Conservation (phyloP, 2,797 vertebrate species). For the Karalla daura region DNA sequence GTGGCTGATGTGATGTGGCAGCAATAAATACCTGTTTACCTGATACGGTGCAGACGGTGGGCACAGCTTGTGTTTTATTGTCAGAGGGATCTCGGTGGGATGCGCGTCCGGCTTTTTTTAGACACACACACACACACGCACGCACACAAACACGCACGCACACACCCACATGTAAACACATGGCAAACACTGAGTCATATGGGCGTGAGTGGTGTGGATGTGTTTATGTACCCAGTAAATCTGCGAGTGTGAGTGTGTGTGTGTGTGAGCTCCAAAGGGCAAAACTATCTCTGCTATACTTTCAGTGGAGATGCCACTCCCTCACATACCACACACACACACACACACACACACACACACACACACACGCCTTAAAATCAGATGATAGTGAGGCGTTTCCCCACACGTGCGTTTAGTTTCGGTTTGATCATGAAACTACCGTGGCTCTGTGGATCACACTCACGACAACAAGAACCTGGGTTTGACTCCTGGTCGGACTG, state of each 20-base stretch:
- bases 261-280: too few relatives aligned
- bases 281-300: background rate
- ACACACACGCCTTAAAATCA: too few relatives aligned
- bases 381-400: too few relatives aligned
- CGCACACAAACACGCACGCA: background rate
- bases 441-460: too few relatives aligned
- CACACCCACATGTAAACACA: background rate
- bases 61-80: constrained; percentile 9
- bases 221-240: background rate
- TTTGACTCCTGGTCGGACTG: too few relatives aligned
- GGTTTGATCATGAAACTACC: too few relatives aligned
- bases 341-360: too few relatives aligned
- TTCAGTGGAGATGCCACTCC: background rate
- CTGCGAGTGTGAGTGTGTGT: background rate
- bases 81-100: background rate
- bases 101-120: constrained; percentile 13
- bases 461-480: too few relatives aligned
- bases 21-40: constrained; percentile 41
- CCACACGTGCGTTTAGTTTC: too few relatives aligned
- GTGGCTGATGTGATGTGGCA: constrained; percentile 31
- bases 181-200: constrained; percentile 4
- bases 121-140: background rate
- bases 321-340: too few relatives aligned
- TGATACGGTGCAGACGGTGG: background rate
- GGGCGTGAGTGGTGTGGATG: constrained; percentile 12